Conservation (phyloP, 1,140 invertebrate species). For the Lasioglossum baleicum region DNA sequence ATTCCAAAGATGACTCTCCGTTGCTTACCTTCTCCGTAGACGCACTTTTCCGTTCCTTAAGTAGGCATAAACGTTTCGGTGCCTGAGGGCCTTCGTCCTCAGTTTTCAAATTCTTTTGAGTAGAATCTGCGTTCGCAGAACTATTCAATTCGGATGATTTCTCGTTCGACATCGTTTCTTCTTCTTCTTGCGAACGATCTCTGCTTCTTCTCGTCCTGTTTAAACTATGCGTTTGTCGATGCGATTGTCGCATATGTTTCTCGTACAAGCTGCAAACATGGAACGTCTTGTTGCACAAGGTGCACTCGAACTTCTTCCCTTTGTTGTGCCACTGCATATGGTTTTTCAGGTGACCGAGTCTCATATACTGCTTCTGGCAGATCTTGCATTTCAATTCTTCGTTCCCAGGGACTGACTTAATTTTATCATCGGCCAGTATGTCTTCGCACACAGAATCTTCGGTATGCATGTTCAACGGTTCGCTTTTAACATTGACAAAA, state of each 20-base stretch:
- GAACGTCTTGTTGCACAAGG: conserved; percentile 63
- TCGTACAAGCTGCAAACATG: conserved; percentile 54
- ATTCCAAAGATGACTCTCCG: conserved; percentile 45
- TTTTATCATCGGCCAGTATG: conserved; percentile 20
- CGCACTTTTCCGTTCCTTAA: conserved; percentile 17
- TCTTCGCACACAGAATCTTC: conserved; percentile 30
- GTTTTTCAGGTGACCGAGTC: conserved; percentile 64
- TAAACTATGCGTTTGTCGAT: conserved; percentile 24
- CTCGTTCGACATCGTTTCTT: not conserved
- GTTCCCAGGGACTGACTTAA: not conserved
- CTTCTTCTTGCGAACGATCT: not conserved
- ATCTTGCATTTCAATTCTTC: conserved; percentile 62
- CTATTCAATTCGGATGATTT: not conserved
- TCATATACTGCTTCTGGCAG: conserved; percentile 66
- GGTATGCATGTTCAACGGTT: conserved; percentile 13
- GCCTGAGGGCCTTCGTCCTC: not conserved
- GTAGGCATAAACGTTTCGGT: conserved; percentile 7
- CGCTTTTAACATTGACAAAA: conserved; percentile 51
- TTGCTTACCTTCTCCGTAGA: conserved; percentile 20
- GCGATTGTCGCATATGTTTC: conserved; percentile 62
- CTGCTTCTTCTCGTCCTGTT: conserved; percentile 14
- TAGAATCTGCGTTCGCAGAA: not conserved
- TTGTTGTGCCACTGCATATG: conserved; percentile 60
- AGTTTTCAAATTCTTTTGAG: not conserved
- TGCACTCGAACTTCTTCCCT: conserved; percentile 53